phyloP scores from a whole-genome alignment of 2,113 vertebrate genomes.

The Osmerus eperlanus region DNA sequence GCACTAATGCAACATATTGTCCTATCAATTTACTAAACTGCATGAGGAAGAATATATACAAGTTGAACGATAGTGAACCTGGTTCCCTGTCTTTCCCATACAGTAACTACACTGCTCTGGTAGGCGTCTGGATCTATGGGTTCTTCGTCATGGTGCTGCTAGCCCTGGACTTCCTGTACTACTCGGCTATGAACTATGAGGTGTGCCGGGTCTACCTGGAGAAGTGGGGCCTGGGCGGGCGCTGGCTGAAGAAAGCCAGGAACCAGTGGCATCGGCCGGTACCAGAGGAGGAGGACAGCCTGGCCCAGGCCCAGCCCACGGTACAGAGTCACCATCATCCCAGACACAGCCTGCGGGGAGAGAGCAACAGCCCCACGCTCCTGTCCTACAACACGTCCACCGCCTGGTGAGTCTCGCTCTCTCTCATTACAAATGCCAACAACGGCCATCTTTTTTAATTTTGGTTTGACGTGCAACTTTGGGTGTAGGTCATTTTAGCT shows the following conservation, averaged over 20 bases:
- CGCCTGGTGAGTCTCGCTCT: conserved; percentile 82
- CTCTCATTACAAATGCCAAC: not conserved
- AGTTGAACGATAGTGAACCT: not conserved
- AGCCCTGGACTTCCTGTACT: conserved; percentile 92
- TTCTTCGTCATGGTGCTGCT: conserved; percentile 92
- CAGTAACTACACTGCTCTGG: conserved; percentile 94
- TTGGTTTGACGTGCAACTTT: not conserved
- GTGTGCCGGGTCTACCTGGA: conserved; percentile 91
- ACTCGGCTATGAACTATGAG: conserved; percentile 97
- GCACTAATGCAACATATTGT: too few species aligned
- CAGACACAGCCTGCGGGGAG: conserved; percentile 78
- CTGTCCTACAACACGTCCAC: conserved; percentile 88
- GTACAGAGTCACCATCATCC: conserved; percentile 67
- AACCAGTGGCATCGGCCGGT: conserved; percentile 78
- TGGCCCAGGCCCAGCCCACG: conserved; percentile 44
- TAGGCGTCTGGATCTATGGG: conserved; percentile 98
- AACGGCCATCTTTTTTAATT: not conserved
- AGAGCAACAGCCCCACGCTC: conserved; percentile 80
- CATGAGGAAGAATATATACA: not conserved
- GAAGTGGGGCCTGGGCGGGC: conserved; percentile 87
- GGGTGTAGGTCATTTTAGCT: conserved; percentile 26
- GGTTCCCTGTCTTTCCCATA: conserved; percentile 3
- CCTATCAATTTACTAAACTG: not conserved
- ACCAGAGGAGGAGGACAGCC: conserved; percentile 57
- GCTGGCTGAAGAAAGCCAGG: conserved; percentile 88